These are phyloP conservation scores for Chaetodon trifascialis DNA, from an alignment of 2,113 vertebrate genomes.

Conservation along the genomic window DNA sequence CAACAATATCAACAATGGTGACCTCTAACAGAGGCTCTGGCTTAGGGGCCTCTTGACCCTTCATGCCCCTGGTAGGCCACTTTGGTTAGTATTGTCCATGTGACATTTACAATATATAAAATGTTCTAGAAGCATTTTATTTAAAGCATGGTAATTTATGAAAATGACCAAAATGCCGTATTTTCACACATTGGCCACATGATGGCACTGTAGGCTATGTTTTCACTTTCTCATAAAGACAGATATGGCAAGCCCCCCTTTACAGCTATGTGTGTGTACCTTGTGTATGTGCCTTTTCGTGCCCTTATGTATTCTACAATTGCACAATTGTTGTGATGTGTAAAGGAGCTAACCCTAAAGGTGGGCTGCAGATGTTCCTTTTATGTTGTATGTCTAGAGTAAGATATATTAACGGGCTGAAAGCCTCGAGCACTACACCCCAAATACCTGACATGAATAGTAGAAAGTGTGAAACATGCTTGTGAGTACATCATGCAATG, in stretches of 20 bases:
- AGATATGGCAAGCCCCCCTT: neutral
- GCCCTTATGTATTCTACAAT: neutral
- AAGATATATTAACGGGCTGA: neutral
- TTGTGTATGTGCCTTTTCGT: neutral
- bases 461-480: slow-evolving; percentile 14
- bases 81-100: neutral
- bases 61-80: neutral
- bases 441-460: slow-evolving; percentile 8
- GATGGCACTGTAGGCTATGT: slow-evolving; percentile 45
- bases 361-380: slow-evolving; percentile 18
- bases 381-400: neutral
- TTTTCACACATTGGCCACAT: slow-evolving; percentile 29
- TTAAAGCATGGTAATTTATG: too few relatives aligned
- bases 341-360: neutral
- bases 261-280: too few relatives aligned
- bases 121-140: neutral
- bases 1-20: neutral
- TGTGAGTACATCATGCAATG: neutral
- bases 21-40: neutral
- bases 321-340: neutral
- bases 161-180: neutral
- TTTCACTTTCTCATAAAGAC: neutral
- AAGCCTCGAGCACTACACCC: neutral
- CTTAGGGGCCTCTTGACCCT: neutral
- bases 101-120: neutral